Conservation (phyloP, 2,888 invertebrate genomes). For the Blomia tropicalis region DNA sequence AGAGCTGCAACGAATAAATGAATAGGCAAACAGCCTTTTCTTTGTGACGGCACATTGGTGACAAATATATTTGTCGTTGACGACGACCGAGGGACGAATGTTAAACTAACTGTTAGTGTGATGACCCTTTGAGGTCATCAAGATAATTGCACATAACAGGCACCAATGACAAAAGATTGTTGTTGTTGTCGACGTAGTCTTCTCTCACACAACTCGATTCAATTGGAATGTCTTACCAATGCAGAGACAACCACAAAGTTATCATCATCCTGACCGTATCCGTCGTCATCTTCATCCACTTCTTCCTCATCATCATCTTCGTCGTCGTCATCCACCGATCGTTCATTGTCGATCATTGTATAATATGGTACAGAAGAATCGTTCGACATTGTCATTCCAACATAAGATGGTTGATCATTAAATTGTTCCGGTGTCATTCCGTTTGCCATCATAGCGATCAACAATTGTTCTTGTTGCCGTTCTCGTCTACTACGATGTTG, state of each 20-base stretch:
- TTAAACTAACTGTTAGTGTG: no score
- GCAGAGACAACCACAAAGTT: slow-evolving; percentile 29
- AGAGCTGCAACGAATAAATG: no score
- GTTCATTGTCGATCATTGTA: neutral
- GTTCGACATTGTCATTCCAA: neutral
- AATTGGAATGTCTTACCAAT: slow-evolving; percentile 29
- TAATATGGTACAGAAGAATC: neutral
- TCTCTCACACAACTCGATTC: no score
- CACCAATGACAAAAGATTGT: no score
- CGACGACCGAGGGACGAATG: no score
- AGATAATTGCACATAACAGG: no score
- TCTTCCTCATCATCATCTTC: neutral
- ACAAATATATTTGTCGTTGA: no score
- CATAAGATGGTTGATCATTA: neutral
- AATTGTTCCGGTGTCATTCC: neutral
- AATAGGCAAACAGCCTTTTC: no score
- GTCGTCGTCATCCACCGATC: neutral
- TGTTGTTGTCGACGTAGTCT: no score
- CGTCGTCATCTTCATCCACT: neutral
- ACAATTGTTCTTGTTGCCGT: neutral
- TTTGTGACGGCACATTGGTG: no score
- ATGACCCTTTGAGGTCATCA: no score
- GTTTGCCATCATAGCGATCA: neutral
- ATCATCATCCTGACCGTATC: slow-evolving; percentile 24
- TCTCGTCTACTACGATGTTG: neutral